Evolutionary conservation across 2,888 invertebrate species (phyloP).

Genomic region (Horisme vitalbata): DNA sequence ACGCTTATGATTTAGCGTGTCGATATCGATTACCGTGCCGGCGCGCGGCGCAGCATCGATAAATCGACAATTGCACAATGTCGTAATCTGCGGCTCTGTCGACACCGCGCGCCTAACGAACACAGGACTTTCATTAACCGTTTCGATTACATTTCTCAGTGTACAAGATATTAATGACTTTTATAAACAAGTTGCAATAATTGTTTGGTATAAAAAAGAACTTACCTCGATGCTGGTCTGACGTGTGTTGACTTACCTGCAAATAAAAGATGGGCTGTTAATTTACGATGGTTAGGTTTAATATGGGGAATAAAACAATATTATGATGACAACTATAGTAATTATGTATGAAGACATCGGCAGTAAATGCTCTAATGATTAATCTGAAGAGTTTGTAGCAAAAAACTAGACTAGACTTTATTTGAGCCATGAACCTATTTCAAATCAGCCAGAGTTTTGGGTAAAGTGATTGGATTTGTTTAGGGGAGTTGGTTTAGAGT

Average conservation of each 20-base stretch:
- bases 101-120: slow-evolving; percentile 60
- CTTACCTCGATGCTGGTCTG: slow-evolving; percentile 38
- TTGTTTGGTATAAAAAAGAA: slow-evolving; percentile 48
- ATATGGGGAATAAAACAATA: no score
- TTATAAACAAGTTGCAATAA: slow-evolving; percentile 62
- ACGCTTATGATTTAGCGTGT: slow-evolving; percentile 49
- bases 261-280: slow-evolving; percentile 43
- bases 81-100: slow-evolving; percentile 35
- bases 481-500: no score
- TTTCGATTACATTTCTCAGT: slow-evolving; percentile 60
- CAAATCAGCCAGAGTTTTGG: no score
- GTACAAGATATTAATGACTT: slow-evolving; percentile 64
- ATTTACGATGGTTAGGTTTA: slow-evolving; percentile 8
- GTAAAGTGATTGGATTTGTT: no score
- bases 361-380: no score
- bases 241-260: slow-evolving; percentile 46
- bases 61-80: slow-evolving; percentile 44
- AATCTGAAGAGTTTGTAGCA: no score
- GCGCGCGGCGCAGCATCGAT: slow-evolving; percentile 50
- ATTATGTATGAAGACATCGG: no score
- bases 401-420: no score
- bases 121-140: slow-evolving; percentile 59
- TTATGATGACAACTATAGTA: no score
- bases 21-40: slow-evolving; percentile 67
- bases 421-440: no score